phyloP scores from a whole-genome alignment of 2,113 vertebrate species.

The Cygnus atratus region DNA sequence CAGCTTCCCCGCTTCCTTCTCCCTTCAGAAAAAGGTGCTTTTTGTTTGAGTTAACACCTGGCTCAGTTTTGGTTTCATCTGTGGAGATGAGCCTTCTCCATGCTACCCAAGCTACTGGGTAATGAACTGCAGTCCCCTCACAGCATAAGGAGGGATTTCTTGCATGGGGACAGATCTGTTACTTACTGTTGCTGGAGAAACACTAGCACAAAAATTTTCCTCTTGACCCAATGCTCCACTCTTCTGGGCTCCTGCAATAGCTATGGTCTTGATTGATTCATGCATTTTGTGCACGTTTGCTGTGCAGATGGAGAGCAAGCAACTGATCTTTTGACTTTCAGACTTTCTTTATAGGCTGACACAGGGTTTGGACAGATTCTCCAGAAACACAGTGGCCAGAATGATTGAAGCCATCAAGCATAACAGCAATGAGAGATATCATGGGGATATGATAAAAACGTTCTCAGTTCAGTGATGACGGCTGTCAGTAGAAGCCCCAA shows the following conservation, averaged over 20 bases:
- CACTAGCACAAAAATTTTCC: neutral
- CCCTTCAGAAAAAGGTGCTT: neutral
- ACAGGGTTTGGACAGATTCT: neutral
- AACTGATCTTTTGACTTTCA: neutral
- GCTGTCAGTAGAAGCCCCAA: slow-evolving; percentile 18
- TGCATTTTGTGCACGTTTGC: neutral
- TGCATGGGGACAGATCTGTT: neutral
- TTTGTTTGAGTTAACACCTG: neutral
- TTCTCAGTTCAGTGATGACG: neutral
- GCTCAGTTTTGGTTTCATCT: neutral
- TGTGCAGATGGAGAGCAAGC: neutral
- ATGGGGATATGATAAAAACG: neutral
- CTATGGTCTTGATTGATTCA: neutral
- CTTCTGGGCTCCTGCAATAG: neutral
- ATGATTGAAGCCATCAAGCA: slow-evolving; percentile 11
- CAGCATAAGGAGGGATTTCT: neutral
- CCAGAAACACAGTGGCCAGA: neutral
- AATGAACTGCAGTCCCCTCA: neutral
- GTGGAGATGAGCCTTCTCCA: neutral
- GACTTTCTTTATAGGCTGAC: neutral
- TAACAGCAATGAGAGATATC: neutral
- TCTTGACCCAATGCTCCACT: neutral
- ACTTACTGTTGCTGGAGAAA: neutral
- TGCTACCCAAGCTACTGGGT: neutral
- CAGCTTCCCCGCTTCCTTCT: neutral